These are phyloP conservation scores for Phrynocephalus forsythii DNA, from an alignment of 2,797 vertebrate genomes.

Conservation along the genomic window DNA sequence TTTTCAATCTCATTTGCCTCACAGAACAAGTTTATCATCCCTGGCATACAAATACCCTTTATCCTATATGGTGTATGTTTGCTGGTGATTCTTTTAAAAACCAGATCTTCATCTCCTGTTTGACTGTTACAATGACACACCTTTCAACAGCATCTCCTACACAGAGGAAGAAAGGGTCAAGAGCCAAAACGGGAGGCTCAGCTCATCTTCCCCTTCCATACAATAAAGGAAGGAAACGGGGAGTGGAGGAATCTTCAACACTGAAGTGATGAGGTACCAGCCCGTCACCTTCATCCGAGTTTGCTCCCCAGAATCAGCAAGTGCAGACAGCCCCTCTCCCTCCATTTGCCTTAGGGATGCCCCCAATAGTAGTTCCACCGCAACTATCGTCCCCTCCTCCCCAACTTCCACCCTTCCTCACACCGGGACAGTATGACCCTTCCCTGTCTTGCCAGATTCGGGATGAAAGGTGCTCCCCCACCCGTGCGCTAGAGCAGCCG, in stretches of 20 bases:
- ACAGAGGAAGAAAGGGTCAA: background rate
- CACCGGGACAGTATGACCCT: background rate
- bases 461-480: background rate
- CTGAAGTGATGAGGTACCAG: background rate
- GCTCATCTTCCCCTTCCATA: background rate
- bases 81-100: background rate
- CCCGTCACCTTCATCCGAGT: background rate
- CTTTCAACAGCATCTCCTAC: conserved; percentile 7
- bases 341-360: background rate
- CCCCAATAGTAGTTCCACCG: too few relatives aligned
- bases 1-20: conserved; percentile 58
- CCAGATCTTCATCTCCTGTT: conserved; percentile 13
- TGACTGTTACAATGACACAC: conserved; percentile 22
- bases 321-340: background rate
- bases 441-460: background rate
- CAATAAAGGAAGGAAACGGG: background rate
- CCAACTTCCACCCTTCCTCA: background rate
- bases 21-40: conserved; percentile 25
- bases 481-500: background rate
- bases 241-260: background rate
- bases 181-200: background rate
- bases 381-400: background rate
- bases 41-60: background rate
- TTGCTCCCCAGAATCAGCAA: background rate
- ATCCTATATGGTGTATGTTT: background rate